phyloP scores from a whole-genome alignment of 2,888 invertebrate species.

The Corythucha ciliata region DNA sequence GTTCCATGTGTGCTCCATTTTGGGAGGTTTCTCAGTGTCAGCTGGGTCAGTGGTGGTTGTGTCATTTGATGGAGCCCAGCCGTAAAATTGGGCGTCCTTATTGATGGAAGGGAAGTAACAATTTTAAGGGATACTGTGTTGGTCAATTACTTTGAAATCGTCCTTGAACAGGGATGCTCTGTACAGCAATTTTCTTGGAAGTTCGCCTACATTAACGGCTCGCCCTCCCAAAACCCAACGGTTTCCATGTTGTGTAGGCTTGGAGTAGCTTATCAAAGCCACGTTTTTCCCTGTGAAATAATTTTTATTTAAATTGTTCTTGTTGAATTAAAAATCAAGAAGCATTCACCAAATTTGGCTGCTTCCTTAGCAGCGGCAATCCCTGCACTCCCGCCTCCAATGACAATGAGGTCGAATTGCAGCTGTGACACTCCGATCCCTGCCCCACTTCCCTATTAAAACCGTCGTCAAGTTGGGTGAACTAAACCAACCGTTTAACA shows the following conservation, averaged over 20 bases:
- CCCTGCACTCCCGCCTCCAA: slow-evolving; percentile 56
- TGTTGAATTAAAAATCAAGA: too few relatives aligned
- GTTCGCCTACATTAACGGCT: slow-evolving; percentile 10
- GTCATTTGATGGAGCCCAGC: slow-evolving; percentile 19
- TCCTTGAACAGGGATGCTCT: slow-evolving; percentile 10
- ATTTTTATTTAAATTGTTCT: too few relatives aligned
- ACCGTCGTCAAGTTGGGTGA: too few relatives aligned
- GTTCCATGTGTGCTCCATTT: too few relatives aligned
- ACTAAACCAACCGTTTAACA: too few relatives aligned
- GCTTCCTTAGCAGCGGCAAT: slow-evolving; percentile 51
- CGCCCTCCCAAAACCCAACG: slow-evolving; percentile 52
- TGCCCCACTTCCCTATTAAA: too few relatives aligned
- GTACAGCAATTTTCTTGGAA: slow-evolving; percentile 14
- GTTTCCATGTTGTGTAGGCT: slow-evolving; percentile 49
- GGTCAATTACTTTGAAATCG: slow-evolving; percentile 17
- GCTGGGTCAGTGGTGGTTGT: slow-evolving; percentile 2
- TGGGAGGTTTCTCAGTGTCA: too few relatives aligned
- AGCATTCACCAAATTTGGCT: slow-evolving; percentile 42
- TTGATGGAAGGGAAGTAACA: too few relatives aligned
- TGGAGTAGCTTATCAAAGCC: slow-evolving; percentile 50
- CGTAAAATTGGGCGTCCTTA: slow-evolving; percentile 17
- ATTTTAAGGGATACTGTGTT: too few relatives aligned
- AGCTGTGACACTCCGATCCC: slow-evolving; percentile 10
- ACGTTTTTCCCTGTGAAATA: slow-evolving; percentile 42
- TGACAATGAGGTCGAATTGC: slow-evolving; percentile 51